Conservation (phyloP, 2,797 vertebrate genomes). For the Sitta carolinensis region DNA sequence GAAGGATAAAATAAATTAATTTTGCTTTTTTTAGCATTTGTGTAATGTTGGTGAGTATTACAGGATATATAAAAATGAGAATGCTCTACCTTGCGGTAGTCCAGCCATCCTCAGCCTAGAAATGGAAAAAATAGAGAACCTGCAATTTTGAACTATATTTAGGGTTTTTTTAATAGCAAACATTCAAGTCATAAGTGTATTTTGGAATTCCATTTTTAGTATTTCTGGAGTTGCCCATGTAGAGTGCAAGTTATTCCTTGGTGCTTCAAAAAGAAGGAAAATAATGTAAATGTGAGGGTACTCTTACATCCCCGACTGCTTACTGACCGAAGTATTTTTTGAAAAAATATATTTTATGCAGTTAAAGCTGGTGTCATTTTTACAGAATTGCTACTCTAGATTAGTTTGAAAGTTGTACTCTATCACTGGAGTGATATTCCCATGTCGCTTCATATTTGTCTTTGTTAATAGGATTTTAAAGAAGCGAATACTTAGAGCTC, state of each 20-base stretch:
- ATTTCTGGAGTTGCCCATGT: not conserved
- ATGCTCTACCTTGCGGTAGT: not conserved
- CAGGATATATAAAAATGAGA: not conserved
- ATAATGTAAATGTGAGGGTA: not conserved
- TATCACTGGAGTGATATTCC: not conserved
- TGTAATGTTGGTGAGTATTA: not conserved
- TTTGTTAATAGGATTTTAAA: not conserved
- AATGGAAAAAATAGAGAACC: not conserved
- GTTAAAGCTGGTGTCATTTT: not conserved
- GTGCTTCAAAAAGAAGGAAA: not conserved
- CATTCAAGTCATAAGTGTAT: fast-evolving
- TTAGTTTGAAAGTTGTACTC: not conserved
- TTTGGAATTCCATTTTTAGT: not conserved
- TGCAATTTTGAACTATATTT: not conserved
- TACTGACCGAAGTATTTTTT: not conserved
- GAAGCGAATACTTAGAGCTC: not conserved
- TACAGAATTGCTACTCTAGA: not conserved
- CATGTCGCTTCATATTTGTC: not conserved
- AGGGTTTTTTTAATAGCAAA: not conserved
- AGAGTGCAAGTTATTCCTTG: not conserved
- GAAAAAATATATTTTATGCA: not conserved
- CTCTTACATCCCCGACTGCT: not conserved
- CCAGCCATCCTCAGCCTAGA: not conserved
- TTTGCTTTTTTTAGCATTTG: not conserved
- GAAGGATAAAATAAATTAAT: not conserved